These are phyloP conservation scores for Platysteira castanea DNA, from an alignment of 2,113 vertebrate genomes.

Conservation along the genomic window DNA sequence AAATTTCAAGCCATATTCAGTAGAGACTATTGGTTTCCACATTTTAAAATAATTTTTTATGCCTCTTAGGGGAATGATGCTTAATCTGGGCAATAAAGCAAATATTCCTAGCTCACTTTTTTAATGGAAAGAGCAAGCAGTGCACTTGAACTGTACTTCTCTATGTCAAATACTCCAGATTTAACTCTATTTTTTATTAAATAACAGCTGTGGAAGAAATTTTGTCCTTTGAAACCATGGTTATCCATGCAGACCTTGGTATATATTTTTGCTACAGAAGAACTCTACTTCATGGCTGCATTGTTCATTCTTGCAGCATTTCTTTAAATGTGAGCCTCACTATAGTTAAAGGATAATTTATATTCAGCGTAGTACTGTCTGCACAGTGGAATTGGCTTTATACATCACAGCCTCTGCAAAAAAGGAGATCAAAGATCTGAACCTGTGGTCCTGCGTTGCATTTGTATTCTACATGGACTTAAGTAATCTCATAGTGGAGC, in stretches of 20 bases:
- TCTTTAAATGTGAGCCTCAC: constrained; percentile 44
- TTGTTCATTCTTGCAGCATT: constrained; percentile 47
- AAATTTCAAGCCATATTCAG: constrained; percentile 46
- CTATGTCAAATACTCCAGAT: background rate
- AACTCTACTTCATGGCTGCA: constrained; percentile 19
- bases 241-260: constrained; percentile 13
- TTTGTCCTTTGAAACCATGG: background rate
- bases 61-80: constrained; percentile 14
- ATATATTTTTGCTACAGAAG: constrained; percentile 11
- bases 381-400: constrained; percentile 71
- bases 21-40: constrained; percentile 16
- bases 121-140: background rate
- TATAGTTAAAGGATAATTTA: constrained; percentile 68
- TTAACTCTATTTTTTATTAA: background rate
- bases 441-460: constrained; percentile 55
- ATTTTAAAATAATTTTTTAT: constrained; percentile 10
- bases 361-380: constrained; percentile 64
- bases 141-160: background rate
- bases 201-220: background rate
- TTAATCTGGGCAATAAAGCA: background rate
- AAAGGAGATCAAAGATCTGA: constrained; percentile 72
- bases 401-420: constrained; percentile 65
- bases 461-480: constrained; percentile 59
- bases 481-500: constrained; percentile 15
- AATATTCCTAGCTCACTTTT: background rate